A percentile compares a stretch with the other conserved stretches of the same genome.
Evolutionary conservation across 2,797 vertebrate species (phyloP).

Genomic region (Delichon dasypus): DNA sequence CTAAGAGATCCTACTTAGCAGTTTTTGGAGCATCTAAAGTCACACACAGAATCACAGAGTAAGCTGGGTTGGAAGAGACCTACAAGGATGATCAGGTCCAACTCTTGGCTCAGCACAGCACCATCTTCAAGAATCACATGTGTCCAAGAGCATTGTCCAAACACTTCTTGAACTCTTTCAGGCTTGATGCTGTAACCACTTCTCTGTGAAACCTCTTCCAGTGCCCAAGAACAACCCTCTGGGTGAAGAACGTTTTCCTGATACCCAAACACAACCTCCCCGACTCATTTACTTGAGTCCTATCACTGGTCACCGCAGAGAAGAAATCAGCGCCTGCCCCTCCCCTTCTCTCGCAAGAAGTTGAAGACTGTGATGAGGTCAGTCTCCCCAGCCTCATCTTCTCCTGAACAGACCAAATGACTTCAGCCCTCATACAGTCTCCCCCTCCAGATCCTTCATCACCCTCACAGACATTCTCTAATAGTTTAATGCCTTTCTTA

Average conservation of each 20-base stretch:
- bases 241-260: background rate
- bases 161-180: background rate
- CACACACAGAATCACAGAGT: background rate
- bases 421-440: accelerated
- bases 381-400: background rate
- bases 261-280: accelerated
- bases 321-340: background rate
- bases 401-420: background rate
- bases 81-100: background rate
- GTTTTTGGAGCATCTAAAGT: background rate
- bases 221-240: no score
- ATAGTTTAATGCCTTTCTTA: background rate
- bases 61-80: background rate
- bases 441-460: background rate
- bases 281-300: background rate
- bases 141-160: background rate
- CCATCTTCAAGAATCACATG: accelerated
- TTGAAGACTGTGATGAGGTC: background rate
- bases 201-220: background rate
- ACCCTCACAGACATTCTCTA: background rate
- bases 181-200: background rate
- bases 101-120: background rate
- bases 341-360: background rate
- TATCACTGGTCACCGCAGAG: background rate
- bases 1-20: background rate